Base-by-base conservation (phyloP, 2,888 invertebrate species). In the Ceramica pisi region DNA sequence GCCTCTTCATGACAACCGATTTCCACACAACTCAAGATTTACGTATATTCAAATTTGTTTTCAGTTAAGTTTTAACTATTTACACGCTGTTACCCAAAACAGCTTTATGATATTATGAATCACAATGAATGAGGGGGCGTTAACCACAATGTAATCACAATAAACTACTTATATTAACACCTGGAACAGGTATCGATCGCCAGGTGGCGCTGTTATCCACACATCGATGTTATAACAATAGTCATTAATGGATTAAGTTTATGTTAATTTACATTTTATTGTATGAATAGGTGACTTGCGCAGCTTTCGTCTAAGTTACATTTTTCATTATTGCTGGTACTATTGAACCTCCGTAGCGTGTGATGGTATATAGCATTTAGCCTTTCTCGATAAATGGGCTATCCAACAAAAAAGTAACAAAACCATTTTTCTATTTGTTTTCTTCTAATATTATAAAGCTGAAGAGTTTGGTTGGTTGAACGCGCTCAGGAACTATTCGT, bases 101-200 rank as follows among this genome's bases (percentile, higher is more conserved):
- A 44, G 44, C 21, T 57, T 57, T 69, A 38, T 23, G 7, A 46
- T 57, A 26, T 71, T 46, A 80, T 82, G 76, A 84, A 78, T 78
- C 78, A 86, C 51, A 73, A 65, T 46, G 35, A 75, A 78, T 63
- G 64, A 62, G 35, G 56, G 61, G 19, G 60, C 41, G 64, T 67
- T 62, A 77, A 38, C 72, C 57, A 68, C 61, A 59, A 59, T 67
- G 68, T 71, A 59, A 68, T 74, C 68, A 75, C 66, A 80, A 79
- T 83, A 80, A 82, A 82, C 78, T 70, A 46, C 46, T 46, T 19
- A 50, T 80, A 63, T 75, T 78, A 75, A 76, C 90, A 90, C 87
- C 91, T 89, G 90, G 88, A 57, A 53, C 64, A 66, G 72, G 73
- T 84, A 88, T 88, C 75, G 88, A 89, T 88, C 66, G 87, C 79